Evolutionary conservation across 2,797 vertebrate species (phyloP).

Genomic region (Streptopelia turtur): DNA sequence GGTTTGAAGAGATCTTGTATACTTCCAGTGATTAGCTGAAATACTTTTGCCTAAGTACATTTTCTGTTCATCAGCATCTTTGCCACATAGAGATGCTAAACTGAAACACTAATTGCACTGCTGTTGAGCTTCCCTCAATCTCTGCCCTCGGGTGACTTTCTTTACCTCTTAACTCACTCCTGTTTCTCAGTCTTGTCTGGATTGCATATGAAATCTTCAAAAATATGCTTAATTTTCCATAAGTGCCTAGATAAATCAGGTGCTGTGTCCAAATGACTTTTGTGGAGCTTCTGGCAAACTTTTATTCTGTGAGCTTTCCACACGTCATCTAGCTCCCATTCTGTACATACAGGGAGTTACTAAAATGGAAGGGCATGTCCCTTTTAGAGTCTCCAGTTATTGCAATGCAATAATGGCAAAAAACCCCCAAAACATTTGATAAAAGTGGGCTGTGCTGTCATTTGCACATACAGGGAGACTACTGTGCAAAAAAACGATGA

Average conservation of each 20-base stretch:
- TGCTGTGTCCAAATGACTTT: not conserved
- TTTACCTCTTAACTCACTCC: not conserved
- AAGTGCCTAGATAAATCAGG: not conserved
- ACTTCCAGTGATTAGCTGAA: not conserved
- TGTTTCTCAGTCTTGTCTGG: not conserved
- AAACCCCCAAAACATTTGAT: fast-evolving
- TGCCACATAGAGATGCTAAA: not conserved
- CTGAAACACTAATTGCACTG: not conserved
- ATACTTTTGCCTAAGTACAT: not conserved
- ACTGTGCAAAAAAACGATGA: not conserved
- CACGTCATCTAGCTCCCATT: not conserved
- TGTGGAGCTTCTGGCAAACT: not conserved
- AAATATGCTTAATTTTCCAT: not conserved
- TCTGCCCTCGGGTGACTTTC: not conserved
- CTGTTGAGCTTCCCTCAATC: not conserved
- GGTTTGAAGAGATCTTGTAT: not conserved
- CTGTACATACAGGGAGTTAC: not conserved
- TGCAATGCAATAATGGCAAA: not conserved
- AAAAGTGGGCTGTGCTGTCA: not conserved
- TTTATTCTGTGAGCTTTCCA: not conserved
- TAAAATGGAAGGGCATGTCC: not conserved
- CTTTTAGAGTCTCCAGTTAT: not conserved
- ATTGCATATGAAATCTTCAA: not conserved
- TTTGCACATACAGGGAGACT: not conserved
- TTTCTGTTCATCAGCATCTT: not conserved